Evolutionary conservation across 2,113 vertebrate genomes (phyloP).

Genomic region (Glaucidium brasilianum): DNA sequence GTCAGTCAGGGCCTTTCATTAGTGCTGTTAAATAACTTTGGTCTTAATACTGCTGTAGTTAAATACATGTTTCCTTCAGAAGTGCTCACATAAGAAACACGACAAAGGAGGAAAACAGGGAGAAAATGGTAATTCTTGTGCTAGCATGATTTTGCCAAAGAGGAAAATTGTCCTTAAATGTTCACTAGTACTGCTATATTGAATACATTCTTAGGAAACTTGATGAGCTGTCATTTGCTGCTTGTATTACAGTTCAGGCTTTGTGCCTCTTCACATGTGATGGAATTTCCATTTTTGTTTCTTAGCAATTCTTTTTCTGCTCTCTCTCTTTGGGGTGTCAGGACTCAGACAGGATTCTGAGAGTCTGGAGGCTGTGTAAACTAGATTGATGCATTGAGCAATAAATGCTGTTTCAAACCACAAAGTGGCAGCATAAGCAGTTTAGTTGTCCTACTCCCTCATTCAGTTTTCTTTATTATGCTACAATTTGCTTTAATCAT

Average conservation of each 20-base stretch:
- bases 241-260: neutral
- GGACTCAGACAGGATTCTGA: neutral
- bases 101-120: neutral
- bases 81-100: neutral
- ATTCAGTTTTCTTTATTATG: neutral
- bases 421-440: slow-evolving; percentile 15
- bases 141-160: neutral
- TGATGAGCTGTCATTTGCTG: neutral
- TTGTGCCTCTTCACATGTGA: neutral
- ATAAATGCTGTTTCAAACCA: neutral
- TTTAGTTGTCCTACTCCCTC: neutral
- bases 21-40: neutral
- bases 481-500: neutral
- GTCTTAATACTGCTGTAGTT: neutral
- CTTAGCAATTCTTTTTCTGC: neutral
- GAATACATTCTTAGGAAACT: neutral
- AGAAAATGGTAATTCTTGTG: neutral
- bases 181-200: fast-evolving
- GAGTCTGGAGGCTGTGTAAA: neutral
- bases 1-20: neutral
- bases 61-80: neutral
- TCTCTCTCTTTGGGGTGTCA: neutral
- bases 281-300: neutral
- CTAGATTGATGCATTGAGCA: neutral
- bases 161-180: neutral